Conservation (phyloP, 2,113 vertebrate genomes). For the Corythoichthys haematopterus region DNA sequence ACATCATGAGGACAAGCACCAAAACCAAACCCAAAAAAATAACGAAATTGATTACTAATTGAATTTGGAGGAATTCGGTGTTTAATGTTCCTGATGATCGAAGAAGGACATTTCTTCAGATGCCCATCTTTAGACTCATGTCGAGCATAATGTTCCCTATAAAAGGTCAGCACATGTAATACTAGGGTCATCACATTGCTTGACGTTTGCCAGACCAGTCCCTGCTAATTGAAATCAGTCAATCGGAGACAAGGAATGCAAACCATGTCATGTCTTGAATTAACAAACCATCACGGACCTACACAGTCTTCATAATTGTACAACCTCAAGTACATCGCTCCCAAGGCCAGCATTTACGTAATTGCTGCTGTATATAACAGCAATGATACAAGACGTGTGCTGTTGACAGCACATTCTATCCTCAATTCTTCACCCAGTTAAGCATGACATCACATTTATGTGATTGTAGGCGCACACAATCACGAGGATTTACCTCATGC, state of each 20-base stretch:
- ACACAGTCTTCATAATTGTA: too few species aligned
- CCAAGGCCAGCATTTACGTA: background rate
- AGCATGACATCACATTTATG: slow-evolving; percentile 15
- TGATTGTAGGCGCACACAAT: slow-evolving; percentile 4
- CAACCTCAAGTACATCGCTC: background rate
- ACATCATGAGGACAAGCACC: too few species aligned
- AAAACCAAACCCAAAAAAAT: too few species aligned
- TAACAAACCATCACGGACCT: too few species aligned
- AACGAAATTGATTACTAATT: background rate
- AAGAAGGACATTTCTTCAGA: background rate
- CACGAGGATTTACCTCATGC: background rate
- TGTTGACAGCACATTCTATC: slow-evolving; percentile 9
- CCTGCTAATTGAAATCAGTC: slow-evolving; percentile 46
- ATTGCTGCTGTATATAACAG: background rate
- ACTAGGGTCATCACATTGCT: slow-evolving; percentile 36
- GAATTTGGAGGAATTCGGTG: background rate
- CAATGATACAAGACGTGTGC: background rate
- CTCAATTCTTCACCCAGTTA: slow-evolving; percentile 14
- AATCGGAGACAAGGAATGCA: slow-evolving; percentile 36
- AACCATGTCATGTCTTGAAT: slow-evolving; percentile 32
- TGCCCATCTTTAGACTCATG: background rate
- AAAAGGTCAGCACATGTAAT: slow-evolving; percentile 10
- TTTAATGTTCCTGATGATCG: background rate
- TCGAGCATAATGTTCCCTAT: background rate
- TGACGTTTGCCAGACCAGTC: slow-evolving; percentile 39